Base-by-base conservation (phyloP, 2,797 vertebrate species). In the Valencia hispanica region DNA sequence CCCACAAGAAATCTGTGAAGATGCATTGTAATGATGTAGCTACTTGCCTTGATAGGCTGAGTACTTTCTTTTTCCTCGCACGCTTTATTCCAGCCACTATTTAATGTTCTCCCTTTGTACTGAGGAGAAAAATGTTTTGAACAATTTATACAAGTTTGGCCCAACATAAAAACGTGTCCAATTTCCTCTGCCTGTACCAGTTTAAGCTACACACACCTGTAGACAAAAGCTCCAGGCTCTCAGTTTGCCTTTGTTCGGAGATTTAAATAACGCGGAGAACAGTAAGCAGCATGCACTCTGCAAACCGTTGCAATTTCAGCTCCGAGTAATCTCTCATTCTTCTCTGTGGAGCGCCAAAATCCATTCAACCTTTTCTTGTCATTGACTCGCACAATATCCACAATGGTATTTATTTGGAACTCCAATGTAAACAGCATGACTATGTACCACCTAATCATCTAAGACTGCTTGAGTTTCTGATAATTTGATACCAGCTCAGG, bases 221-320 rank as follows among this genome's bases (percentile, higher is more conserved):
- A 87, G 85, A 88, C 78, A 80, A 89, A 70, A 91, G 86, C 89
- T 91, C 78, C 53, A 78, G 79, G 90, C 84, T 77, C 88, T 85
- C 87, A 77, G 77, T 87, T 90, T 77, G 75, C 83, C 86, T 92
- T 94, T 92, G 88, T 89, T 91, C 84, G 12, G 86, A 89, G 84
- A 91, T 92, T 94, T 93, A 93, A 94, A 93, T 94, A 93, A 92
- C 85, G 91, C 80, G 83, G 79, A 87, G 91, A 90, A 93, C 89
- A 92, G 89, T 89, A 88, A 89, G 81, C 70, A 84, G 81, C 27
- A 39, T 77, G 84, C 85, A 73, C 79, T 80, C 75, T 27, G 82
- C 81, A 89, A 83, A 86, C 78, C n/a, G 68, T 77, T 89, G 74
- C 84, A 91, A 87, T 89, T 89, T 83, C 81, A 82, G 83, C 81